Conservation (phyloP, 92 coral and sea anemone genomes). For the Metridium senile region DNA sequence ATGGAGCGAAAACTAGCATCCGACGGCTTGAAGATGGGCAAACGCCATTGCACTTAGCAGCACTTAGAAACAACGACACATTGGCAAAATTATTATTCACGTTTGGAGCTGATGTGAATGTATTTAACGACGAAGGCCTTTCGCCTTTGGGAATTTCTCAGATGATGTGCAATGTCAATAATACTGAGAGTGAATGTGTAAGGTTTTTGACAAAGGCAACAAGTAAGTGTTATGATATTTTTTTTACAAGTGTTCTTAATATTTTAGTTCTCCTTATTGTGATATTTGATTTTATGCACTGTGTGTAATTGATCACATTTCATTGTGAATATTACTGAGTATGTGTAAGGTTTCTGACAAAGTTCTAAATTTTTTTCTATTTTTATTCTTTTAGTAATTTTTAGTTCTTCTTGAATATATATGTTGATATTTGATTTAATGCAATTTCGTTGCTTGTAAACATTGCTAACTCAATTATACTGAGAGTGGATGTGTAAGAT, state of each 20-base stretch:
- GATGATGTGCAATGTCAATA: slow-evolving; percentile 76
- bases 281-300: no score
- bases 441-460: background rate
- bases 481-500: slow-evolving; percentile 71
- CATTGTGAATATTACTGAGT: no score
- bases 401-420: background rate
- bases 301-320: no score
- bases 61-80: slow-evolving; percentile 76
- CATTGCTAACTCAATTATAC: slow-evolving; percentile 55
- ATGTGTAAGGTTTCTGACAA: no score
- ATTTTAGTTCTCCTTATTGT: background rate
- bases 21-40: slow-evolving; percentile 84
- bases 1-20: slow-evolving; percentile 79
- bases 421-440: background rate
- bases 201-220: slow-evolving; percentile 68
- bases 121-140: slow-evolving; percentile 78
- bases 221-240: slow-evolving; percentile 53
- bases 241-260: background rate
- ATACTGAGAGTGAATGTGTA: slow-evolving; percentile 65
- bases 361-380: slow-evolving; percentile 1
- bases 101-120: slow-evolving; percentile 90
- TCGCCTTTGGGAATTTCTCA: slow-evolving; percentile 79
- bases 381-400: background rate
- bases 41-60: slow-evolving; percentile 80
- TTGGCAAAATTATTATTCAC: slow-evolving; percentile 70